Conservation (phyloP, 1,140 invertebrate species). For the Batillaria attramentaria region DNA sequence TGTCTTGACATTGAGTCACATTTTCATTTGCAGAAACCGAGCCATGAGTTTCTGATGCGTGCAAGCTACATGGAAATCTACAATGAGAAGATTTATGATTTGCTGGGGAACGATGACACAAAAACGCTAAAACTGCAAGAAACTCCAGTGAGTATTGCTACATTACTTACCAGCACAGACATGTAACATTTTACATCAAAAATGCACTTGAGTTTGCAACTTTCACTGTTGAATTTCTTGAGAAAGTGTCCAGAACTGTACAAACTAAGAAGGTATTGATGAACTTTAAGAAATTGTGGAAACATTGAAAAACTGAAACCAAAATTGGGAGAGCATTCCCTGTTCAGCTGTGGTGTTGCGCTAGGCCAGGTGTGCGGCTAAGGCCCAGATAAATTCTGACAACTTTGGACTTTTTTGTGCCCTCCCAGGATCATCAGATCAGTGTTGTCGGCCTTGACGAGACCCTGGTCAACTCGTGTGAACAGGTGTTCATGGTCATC, state of each 20-base stretch:
- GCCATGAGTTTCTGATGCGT: constrained; percentile 64
- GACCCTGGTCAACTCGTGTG: constrained; percentile 44
- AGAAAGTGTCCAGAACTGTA: no score
- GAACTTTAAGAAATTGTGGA: no score
- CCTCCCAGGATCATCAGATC: constrained; percentile 61
- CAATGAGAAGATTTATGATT: constrained; percentile 77
- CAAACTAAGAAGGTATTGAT: no score
- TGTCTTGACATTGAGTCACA: background rate
- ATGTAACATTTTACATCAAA: no score
- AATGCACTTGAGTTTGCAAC: no score
- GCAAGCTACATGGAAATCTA: constrained; percentile 77
- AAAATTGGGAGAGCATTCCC: no score
- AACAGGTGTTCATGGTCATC: constrained; percentile 45
- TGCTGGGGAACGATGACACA: constrained; percentile 72
- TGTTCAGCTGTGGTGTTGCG: no score
- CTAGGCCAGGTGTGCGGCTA: no score
- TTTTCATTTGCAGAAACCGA: constrained; percentile 56
- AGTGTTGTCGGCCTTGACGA: constrained; percentile 55
- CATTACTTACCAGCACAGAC: background rate
- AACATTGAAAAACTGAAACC: no score
- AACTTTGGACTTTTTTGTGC: no score
- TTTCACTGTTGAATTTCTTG: no score
- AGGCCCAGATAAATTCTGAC: no score
- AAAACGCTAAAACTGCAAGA: constrained; percentile 73
- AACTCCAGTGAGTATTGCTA: constrained; percentile 73